Percentiles rank a stretch among this genome's conserved stretches.
These are phyloP conservation scores for Gallinago stenura DNA, from an alignment of 2,797 vertebrate genomes.

Conservation along the genomic window DNA sequence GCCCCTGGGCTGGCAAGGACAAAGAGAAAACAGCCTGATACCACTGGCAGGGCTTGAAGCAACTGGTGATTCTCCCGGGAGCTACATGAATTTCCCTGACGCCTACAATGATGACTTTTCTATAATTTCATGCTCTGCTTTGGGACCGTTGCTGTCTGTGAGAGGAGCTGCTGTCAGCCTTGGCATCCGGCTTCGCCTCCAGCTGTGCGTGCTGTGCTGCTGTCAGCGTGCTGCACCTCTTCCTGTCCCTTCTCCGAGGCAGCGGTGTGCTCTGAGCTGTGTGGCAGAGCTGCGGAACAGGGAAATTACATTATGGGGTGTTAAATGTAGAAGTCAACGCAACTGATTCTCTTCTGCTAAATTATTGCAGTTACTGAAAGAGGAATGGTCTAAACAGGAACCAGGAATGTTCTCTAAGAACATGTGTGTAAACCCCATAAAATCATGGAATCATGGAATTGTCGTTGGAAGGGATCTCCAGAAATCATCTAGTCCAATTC, in stretches of 20 bases:
- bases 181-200: not conserved
- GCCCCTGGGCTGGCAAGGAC: not conserved
- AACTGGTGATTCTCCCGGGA: fast-evolving
- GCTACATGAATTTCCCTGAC: not conserved
- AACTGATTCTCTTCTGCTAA: not conserved
- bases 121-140: not conserved
- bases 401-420: not conserved
- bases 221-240: not conserved
- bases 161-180: not conserved
- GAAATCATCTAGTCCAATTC: too few relatives aligned
- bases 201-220: fast-evolving
- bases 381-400: not conserved
- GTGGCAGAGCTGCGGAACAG: not conserved
- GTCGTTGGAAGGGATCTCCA: too few relatives aligned
- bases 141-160: not conserved
- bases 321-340: not conserved
- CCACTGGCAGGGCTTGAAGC: not conserved
- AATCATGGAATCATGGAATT: too few relatives aligned
- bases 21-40: not conserved
- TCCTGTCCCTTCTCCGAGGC: not conserved
- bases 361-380: not conserved
- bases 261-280: not conserved
- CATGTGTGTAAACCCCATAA: not conserved
- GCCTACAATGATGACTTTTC: not conserved
- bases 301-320: not conserved